phyloP scores from a whole-genome alignment of 2,113 vertebrate genomes.

The Ptyas mucosa region DNA sequence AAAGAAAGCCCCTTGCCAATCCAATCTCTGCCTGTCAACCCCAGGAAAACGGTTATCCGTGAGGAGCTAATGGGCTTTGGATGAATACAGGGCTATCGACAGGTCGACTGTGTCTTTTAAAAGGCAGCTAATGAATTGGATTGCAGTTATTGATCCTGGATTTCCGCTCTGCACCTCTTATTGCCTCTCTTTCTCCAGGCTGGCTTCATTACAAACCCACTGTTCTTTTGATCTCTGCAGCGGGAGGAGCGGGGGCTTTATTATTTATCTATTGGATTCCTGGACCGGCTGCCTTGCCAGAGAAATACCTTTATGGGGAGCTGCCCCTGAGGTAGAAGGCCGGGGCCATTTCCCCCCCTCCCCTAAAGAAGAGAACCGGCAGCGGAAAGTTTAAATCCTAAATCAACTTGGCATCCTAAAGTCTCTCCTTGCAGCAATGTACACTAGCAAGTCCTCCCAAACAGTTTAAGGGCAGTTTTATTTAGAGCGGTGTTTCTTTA shows the following conservation, averaged over 20 bases:
- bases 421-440: not conserved
- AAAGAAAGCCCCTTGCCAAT: not conserved
- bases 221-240: conserved; percentile 3
- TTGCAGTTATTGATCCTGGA: conserved; percentile 29
- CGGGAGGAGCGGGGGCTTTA: not conserved
- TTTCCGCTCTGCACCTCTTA: conserved; percentile 23
- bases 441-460: not conserved
- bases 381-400: not conserved
- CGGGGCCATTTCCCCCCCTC: not conserved
- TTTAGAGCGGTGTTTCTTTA: not conserved
- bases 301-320: not conserved
- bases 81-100: conserved; percentile 27
- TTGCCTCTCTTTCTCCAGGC: conserved; percentile 9
- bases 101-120: conserved; percentile 36
- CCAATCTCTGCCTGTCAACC: conserved; percentile 29
- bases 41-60: conserved; percentile 8
- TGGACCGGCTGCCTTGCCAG: not conserved
- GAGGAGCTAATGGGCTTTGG: conserved; percentile 34
- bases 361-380: not conserved
- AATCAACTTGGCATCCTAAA: not conserved
- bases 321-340: not conserved
- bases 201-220: conserved; percentile 10
- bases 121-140: conserved; percentile 42
- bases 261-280: not conserved
- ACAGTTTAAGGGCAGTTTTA: not conserved